Evolutionary conservation across 1,140 invertebrate genomes (phyloP).

Genomic region (Cotesia typhae): DNA sequence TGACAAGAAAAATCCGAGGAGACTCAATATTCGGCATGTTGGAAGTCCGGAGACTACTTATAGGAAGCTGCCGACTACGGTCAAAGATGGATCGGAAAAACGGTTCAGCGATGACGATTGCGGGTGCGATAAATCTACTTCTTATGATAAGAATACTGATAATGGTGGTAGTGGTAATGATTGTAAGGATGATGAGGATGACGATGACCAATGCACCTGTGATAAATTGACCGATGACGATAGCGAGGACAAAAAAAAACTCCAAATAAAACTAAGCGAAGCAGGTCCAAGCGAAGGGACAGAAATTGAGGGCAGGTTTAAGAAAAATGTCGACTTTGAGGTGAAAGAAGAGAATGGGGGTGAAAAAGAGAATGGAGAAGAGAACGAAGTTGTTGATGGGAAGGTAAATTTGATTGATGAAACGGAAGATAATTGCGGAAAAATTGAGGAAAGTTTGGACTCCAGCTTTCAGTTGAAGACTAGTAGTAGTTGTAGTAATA

Average conservation of each 20-base stretch:
- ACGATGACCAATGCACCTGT: neutral
- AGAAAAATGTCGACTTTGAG: too few relatives aligned
- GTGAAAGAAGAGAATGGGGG: too few relatives aligned
- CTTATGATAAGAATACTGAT: neutral
- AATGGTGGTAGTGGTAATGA: neutral
- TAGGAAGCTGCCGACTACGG: slow-evolving; percentile 6
- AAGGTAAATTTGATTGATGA: neutral
- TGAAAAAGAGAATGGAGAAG: too few relatives aligned
- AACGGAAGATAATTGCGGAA: neutral
- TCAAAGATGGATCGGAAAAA: neutral
- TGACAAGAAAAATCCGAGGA: slow-evolving; percentile 47
- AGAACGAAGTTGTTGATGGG: neutral
- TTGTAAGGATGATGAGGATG: neutral
- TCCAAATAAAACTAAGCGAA: slow-evolving; percentile 34
- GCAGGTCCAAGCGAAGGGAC: neutral
- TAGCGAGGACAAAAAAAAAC: slow-evolving; percentile 53
- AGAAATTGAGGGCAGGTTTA: neutral
- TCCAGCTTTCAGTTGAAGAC: too few relatives aligned
- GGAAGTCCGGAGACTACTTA: slow-evolving; percentile 51
- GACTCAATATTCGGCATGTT: slow-evolving; percentile 51
- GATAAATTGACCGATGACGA: slow-evolving; percentile 41
- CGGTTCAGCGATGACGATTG: neutral
- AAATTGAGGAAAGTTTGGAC: neutral
- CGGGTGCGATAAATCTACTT: neutral
- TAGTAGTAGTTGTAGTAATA: too few relatives aligned